Evolutionary conservation across 2,797 vertebrate species (phyloP), one percentile per base, ranked within the genome.

Genomic region (Antrozous pallidus): DNA sequence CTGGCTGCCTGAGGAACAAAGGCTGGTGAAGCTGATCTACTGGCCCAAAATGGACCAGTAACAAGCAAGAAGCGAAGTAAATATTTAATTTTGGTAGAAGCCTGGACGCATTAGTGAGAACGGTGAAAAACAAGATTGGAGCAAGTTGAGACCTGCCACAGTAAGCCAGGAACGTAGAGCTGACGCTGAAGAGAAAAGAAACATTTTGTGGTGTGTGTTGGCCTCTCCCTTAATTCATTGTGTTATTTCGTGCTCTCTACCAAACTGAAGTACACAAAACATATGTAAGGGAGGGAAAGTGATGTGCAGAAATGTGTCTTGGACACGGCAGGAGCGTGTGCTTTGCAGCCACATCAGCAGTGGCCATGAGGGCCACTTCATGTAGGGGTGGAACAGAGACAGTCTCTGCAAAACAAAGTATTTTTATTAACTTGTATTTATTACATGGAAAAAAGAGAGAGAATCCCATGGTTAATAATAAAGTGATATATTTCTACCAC

Each of bases 341-440:
- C 0, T 6, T 8, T 18, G 61, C 18, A 28, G 40, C 49, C 0
- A 26, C 1, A 0, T 6, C 0, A 13, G 12, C 40, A 31, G 80
- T 56, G 6, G 28, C 26, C 13, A 16, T 33, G 1, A n/a, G n/a
- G n/a, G 31, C 75, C 69, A 28, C 38, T 11, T 71, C 38, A 11
- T 63, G 10, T 20, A 1, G 65, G 49, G 33, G 42, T 2, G 47
- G 61, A 90, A 84, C 38, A 89, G 28, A 89, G 90, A 16, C 5
- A 28, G 40, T 90, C 58, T 96, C 85, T 93, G 18, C 92, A 96
- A 93, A 87, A 85, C 24, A 0, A 95, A 95, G 89, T 97, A 65
- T 98, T 98, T 97, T 94, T 93, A 89, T 96, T 97, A 82, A 1
- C 73, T 95, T 96, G 90, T 98, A 96, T 94, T 95, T 96, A 96